Evolutionary conservation across 2,797 vertebrate species (phyloP).

Genomic region (Vireo griseus): DNA sequence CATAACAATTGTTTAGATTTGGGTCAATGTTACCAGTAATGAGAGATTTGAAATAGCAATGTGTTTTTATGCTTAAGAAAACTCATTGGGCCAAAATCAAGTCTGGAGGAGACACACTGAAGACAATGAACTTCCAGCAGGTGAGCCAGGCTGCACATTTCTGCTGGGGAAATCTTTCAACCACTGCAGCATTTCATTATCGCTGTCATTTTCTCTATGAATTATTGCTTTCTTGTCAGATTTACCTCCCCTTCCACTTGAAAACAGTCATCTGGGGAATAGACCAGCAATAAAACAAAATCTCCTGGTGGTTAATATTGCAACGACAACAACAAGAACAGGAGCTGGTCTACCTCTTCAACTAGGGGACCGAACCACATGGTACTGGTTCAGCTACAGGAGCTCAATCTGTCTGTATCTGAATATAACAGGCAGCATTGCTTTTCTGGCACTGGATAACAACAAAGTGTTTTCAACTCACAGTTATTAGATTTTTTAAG

Average conservation of each 20-base stretch:
- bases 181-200: conserved; percentile 11
- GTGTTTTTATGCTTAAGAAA: neutral
- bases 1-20: neutral
- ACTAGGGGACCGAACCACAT: neutral
- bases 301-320: neutral
- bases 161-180: neutral
- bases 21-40: neutral
- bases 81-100: neutral
- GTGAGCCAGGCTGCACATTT: neutral
- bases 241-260: conserved; percentile 24
- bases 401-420: neutral
- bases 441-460: neutral
- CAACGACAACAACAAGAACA: neutral
- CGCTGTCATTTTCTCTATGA: conserved; percentile 18
- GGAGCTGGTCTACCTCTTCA: neutral
- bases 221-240: conserved; percentile 47
- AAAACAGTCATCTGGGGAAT: conserved; percentile 26
- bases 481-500: neutral
- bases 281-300: conserved; percentile 5
- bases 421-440: neutral
- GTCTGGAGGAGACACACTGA: neutral
- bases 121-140: neutral
- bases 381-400: neutral
- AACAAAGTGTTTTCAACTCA: neutral
- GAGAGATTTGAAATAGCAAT: neutral